These are phyloP conservation scores for Oreochromis grahami DNA, from an alignment of 2,797 vertebrate genomes.

Conservation along the genomic window DNA sequence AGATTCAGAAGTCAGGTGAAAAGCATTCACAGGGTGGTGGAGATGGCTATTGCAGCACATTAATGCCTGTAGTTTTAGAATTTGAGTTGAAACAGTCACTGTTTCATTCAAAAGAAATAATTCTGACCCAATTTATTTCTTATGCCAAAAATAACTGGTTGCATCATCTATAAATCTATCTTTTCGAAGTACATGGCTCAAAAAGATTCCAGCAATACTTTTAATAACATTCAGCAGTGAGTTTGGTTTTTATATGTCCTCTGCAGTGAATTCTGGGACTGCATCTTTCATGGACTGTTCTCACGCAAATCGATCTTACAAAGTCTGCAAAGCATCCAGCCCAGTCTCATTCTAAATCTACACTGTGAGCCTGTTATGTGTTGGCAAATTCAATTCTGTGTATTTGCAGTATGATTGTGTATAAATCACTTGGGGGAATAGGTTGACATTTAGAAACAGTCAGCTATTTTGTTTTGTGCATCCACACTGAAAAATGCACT, in stretches of 20 bases:
- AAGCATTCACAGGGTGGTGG: neutral
- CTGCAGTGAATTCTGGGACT: conserved; percentile 2
- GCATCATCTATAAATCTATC: neutral
- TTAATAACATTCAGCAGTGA: neutral
- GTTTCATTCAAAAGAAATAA: neutral
- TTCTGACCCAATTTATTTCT: neutral
- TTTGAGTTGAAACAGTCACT: neutral
- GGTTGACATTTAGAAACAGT: conserved; percentile 53
- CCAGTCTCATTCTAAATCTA: neutral
- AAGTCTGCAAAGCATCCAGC: conserved; percentile 1
- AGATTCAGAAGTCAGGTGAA: neutral
- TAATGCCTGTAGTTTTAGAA: neutral
- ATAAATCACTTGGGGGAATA: conserved; percentile 23
- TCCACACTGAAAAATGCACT: neutral
- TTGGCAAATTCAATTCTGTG: neutral
- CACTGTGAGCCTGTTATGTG: neutral
- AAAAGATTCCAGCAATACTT: neutral
- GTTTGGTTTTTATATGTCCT: neutral
- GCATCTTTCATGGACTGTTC: conserved; percentile 14
- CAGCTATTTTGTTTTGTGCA: conserved; percentile 13
- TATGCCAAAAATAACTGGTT: neutral
- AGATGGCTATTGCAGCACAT: neutral
- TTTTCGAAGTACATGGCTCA: neutral
- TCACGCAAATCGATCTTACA: neutral
- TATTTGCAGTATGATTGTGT: neutral